phyloP scores from a whole-genome alignment of 2,888 invertebrate species.

The Pristionchus exspectatus region DNA sequence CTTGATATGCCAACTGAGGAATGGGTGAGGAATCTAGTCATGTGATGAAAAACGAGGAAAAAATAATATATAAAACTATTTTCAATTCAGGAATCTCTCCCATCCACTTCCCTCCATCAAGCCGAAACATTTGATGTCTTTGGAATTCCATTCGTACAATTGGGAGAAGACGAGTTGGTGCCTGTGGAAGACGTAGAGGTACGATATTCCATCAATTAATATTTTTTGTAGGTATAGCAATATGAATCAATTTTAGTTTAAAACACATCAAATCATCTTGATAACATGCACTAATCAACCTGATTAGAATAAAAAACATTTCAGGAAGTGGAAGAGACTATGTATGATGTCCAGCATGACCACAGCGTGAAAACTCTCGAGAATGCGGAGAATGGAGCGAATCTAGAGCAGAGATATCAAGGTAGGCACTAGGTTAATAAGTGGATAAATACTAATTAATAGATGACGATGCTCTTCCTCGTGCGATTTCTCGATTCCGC shows the following conservation, averaged over 20 bases:
- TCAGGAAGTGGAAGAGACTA: neutral
- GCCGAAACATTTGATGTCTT: neutral
- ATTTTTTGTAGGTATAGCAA: too few species aligned
- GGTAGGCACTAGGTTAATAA: neutral
- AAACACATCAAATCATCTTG: too few species aligned
- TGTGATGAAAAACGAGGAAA: neutral
- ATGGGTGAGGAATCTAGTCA: neutral
- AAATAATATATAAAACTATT: neutral
- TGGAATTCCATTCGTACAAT: neutral
- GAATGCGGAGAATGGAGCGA: neutral
- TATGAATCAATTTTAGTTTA: neutral
- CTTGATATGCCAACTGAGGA: neutral
- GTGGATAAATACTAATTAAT: neutral
- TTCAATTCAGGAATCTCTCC: neutral
- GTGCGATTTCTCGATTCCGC: constrained; percentile 26
- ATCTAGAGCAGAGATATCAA: neutral
- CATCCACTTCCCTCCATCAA: neutral
- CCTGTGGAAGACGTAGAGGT: neutral
- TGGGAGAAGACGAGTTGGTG: neutral
- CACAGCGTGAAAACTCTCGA: neutral
- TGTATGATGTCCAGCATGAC: too few species aligned
- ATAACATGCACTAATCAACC: too few species aligned
- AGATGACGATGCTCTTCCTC: constrained; percentile 23
- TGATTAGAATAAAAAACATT: neutral
- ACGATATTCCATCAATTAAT: neutral